These are phyloP conservation scores for Grantiella picta DNA, from an alignment of 2,113 vertebrate genomes.

Conservation along the genomic window DNA sequence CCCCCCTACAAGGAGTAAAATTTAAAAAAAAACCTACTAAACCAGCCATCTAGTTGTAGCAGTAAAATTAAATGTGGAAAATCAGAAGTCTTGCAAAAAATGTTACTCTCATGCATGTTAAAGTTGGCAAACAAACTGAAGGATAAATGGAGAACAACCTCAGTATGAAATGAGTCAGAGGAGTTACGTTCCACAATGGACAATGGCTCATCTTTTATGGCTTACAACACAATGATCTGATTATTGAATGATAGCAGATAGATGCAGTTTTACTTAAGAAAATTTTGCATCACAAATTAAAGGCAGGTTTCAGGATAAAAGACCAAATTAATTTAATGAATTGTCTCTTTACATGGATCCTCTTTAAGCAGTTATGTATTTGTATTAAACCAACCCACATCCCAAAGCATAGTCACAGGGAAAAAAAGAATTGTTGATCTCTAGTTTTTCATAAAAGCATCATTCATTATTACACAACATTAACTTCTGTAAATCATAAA, in stretches of 20 bases:
- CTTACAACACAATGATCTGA: slow-evolving; percentile 59
- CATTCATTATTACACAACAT: slow-evolving; percentile 21
- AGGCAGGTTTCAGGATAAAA: slow-evolving; percentile 18
- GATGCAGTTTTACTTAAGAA: slow-evolving; percentile 69
- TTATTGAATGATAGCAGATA: slow-evolving; percentile 66
- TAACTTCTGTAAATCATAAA: slow-evolving; percentile 13
- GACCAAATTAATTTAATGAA: slow-evolving; percentile 25
- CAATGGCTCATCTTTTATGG: slow-evolving; percentile 55
- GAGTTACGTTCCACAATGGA: slow-evolving; percentile 43
- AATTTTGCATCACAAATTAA: neutral
- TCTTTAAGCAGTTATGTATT: slow-evolving; percentile 12
- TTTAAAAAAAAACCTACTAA: neutral
- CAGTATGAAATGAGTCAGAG: slow-evolving; percentile 30
- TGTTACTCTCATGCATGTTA: slow-evolving; percentile 57
- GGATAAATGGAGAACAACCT: slow-evolving; percentile 54
- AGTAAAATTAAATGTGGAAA: slow-evolving; percentile 44
- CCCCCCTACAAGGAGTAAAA: neutral
- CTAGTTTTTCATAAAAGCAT: slow-evolving; percentile 12
- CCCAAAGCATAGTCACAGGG: slow-evolving; percentile 37
- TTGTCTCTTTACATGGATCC: slow-evolving; percentile 1
- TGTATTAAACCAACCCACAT: slow-evolving; percentile 24
- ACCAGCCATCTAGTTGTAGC: slow-evolving; percentile 1
- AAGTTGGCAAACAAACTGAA: slow-evolving; percentile 59
- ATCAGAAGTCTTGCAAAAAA: slow-evolving; percentile 44
- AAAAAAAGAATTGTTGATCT: slow-evolving; percentile 4